Conservation (phyloP, 2,113 vertebrate genomes). For the Paracanthobrama guichenoti region DNA sequence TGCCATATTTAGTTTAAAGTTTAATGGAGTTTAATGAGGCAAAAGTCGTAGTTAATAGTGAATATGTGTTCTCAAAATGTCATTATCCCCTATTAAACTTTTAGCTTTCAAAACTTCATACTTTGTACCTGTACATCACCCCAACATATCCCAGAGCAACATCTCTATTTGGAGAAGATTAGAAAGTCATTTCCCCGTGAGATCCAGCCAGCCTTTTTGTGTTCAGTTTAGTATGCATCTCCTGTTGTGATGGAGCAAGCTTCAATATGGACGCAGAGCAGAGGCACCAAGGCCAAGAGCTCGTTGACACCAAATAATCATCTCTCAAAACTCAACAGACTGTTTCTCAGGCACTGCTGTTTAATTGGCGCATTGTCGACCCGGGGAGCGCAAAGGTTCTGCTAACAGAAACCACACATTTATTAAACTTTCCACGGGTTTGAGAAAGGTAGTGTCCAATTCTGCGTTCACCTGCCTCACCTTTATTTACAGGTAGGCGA, state of each 20-base stretch:
- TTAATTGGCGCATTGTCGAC: conserved; percentile 55
- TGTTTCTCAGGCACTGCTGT: conserved; percentile 13
- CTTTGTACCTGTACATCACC: neutral
- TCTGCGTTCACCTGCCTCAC: conserved; percentile 15
- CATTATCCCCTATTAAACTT: neutral
- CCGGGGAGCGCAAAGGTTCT: conserved; percentile 21
- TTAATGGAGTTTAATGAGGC: too few species aligned
- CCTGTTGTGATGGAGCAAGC: neutral
- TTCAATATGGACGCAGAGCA: conserved; percentile 9
- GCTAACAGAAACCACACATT: conserved; percentile 31
- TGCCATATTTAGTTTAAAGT: too few species aligned
- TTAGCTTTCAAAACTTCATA: conserved; percentile 16
- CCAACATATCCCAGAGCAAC: conserved; percentile 24
- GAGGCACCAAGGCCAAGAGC: conserved; percentile 3
- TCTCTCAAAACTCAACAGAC: conserved; percentile 30
- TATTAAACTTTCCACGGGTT: conserved; percentile 22
- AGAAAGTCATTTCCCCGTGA: neutral
- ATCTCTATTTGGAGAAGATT: conserved; percentile 32
- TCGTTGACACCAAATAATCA: conserved; percentile 15
- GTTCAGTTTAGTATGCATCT: conserved; percentile 25
- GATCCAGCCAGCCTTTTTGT: conserved; percentile 9
- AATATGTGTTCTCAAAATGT: too few species aligned
- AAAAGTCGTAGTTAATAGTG: too few species aligned
- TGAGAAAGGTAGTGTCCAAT: conserved; percentile 19
- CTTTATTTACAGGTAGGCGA: conserved; percentile 52